These are phyloP conservation scores for Opisthocomus hoazin DNA, from an alignment of 2,113 vertebrate species.

Conservation along the genomic window DNA sequence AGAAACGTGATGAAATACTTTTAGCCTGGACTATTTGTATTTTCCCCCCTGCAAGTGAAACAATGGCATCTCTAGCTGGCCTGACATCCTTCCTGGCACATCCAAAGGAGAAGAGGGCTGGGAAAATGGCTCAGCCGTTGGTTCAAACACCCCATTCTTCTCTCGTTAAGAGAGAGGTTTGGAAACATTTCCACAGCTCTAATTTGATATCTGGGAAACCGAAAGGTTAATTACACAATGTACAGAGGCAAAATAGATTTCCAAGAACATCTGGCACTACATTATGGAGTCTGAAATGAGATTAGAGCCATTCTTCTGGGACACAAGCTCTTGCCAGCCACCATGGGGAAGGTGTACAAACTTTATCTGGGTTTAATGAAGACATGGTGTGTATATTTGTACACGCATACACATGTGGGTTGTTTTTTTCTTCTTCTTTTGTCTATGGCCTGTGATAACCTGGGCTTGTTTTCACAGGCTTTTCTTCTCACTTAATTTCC, in stretches of 20 bases:
- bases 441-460: not conserved
- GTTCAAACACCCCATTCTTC: slow-evolving; percentile 31
- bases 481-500: not conserved
- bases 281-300: slow-evolving; percentile 52
- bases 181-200: slow-evolving; percentile 62
- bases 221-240: slow-evolving; percentile 68
- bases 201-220: slow-evolving; percentile 64
- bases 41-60: not conserved
- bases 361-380: slow-evolving; percentile 53
- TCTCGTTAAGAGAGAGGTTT: slow-evolving; percentile 39
- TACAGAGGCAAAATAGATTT: slow-evolving; percentile 62
- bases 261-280: slow-evolving; percentile 60
- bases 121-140: slow-evolving; percentile 35
- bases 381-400: slow-evolving; percentile 36
- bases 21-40: slow-evolving; percentile 17
- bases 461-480: not conserved
- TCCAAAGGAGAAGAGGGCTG: slow-evolving; percentile 10
- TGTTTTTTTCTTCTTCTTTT: not conserved
- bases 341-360: slow-evolving; percentile 37
- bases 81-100: slow-evolving; percentile 59
- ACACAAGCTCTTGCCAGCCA: slow-evolving; percentile 27
- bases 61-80: slow-evolving; percentile 34
- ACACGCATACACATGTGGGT: not conserved
- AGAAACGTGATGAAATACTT: slow-evolving; percentile 41
- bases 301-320: slow-evolving; percentile 61